A percentile compares a stretch with the other conserved stretches of the same genome.
These are phyloP conservation scores for Drosophila prosaltans DNA, from an alignment of 1,140 invertebrate species.

Conservation along the genomic window DNA sequence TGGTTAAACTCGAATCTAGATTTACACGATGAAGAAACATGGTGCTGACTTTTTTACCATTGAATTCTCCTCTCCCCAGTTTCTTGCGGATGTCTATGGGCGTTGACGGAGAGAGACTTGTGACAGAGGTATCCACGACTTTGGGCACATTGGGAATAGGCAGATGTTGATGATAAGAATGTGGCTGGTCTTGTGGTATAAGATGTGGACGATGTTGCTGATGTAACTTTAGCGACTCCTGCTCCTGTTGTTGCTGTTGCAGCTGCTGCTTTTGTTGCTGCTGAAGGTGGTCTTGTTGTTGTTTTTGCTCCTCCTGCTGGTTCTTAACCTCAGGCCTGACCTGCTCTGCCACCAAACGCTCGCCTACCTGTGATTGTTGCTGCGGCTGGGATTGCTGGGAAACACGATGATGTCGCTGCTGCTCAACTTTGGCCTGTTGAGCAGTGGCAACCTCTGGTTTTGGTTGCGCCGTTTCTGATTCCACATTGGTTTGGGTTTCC, in stretches of 20 bases:
- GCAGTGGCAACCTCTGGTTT: not conserved
- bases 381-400: not conserved
- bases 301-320: not conserved
- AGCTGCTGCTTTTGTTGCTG: not conserved
- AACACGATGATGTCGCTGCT: not conserved
- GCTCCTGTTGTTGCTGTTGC: not conserved
- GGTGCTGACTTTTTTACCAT: constrained; percentile 68
- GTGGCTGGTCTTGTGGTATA: not conserved
- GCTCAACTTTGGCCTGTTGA: not conserved
- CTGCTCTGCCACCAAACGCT: constrained; percentile 1
- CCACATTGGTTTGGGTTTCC: constrained; percentile 54
- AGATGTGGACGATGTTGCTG: not conserved
- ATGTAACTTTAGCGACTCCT: not conserved
- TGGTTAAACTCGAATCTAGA: constrained; percentile 50
- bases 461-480: not conserved
- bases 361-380: constrained; percentile 4
- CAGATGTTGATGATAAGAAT: not conserved
- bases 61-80: constrained; percentile 46
- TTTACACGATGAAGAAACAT: constrained; percentile 66
- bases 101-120: constrained; percentile 22
- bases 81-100: constrained; percentile 36
- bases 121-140: constrained; percentile 37
- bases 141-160: constrained; percentile 1
- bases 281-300: not conserved
- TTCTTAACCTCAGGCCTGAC: not conserved